Base-by-base conservation (phyloP, 2,797 vertebrate species). In the Coendou prehensilis region DNA sequence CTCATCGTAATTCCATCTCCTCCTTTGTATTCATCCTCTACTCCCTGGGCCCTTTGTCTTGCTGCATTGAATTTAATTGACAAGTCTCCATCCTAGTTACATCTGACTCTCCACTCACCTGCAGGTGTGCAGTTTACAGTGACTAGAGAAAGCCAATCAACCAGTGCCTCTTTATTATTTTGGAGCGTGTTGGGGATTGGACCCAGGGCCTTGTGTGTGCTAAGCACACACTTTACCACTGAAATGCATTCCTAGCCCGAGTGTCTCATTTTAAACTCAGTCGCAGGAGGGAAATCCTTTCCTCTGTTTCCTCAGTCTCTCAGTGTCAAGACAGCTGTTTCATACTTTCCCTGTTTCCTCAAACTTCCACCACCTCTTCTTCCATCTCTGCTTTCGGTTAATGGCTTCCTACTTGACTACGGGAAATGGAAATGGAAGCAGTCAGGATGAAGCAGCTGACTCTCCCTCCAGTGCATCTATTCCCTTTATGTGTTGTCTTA, bases 201-300 rank as follows among this genome's bases (percentile, higher is more conserved):
- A 56, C n/a, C n/a, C 52, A 71, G 84, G 84, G 26, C 50, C 84
- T 86, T 57, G 23, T 15, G 9, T 9, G 45, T 57, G 26, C 52
- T 73, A 30, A 87, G 3, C 37, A 52, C 56, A 85, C 8, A n/a
- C 56, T 83, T 47, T 85, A 54, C 54, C 14, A 30, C 28, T 56
- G 52, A 57, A 37, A 28, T 57, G 56, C 7, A 30, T 26, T 37
- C 45, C 33, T 37, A 56, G 23, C 23, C 20, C n/a, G 0, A 28
- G 26, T 50, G 59, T 89, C 41, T 79, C 17, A 33, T 93, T 89
- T 94, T 81, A 63, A 92, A 92, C 89, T 84, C 47, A 90, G n/a
- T 83, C 18, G 37, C 45, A 80, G 63, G 41, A 86, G 50, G 71
- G 33, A 86, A 63, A 59, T 87, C 22, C 41, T 93, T 91, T 79